phyloP scores from a whole-genome alignment of 2,797 vertebrate species.

The Darevskia nairensis region DNA sequence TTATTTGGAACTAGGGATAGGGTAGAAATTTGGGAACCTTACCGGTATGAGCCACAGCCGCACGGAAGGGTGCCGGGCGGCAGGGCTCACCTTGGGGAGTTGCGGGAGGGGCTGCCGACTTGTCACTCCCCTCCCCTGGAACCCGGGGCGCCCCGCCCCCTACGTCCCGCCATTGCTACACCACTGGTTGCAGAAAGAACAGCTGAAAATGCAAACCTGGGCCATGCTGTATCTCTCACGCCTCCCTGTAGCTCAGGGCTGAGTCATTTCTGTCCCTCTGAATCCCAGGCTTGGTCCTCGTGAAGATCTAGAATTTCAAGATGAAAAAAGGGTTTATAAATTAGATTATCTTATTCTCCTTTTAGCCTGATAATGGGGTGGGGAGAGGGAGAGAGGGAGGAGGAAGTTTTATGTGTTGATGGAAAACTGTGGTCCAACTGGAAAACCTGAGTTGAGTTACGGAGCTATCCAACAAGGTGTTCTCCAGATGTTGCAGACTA shows the following conservation, averaged over 20 bases:
- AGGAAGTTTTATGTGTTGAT: not conserved
- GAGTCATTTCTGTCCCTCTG: slow-evolving; percentile 26
- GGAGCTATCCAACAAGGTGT: too few species aligned
- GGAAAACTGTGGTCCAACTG: not conserved
- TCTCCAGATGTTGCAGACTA: not conserved
- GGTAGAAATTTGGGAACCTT: too few species aligned
- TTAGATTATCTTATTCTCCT: not conserved
- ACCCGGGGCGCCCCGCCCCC: too few species aligned
- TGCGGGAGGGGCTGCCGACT: too few species aligned
- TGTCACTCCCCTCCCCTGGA: too few species aligned
- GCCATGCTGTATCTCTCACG: slow-evolving; percentile 55
- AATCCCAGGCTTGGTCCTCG: slow-evolving; percentile 61
- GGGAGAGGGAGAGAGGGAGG: not conserved
- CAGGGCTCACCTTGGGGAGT: too few species aligned
- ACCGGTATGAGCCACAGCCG: too few species aligned
- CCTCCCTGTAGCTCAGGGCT: slow-evolving; percentile 58
- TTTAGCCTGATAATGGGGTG: too few species aligned
- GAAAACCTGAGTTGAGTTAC: not conserved
- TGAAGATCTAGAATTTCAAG: slow-evolving; percentile 58
- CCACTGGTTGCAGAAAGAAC: not conserved
- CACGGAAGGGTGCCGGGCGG: too few species aligned
- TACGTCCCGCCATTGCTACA: too few species aligned
- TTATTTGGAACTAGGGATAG: too few species aligned
- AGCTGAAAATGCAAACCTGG: not conserved
- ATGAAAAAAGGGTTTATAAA: not conserved